Percentiles rank a stretch among this genome's conserved stretches.
phyloP scores from a whole-genome alignment of 2,113 vertebrate species.

The Pitta sordida region DNA sequence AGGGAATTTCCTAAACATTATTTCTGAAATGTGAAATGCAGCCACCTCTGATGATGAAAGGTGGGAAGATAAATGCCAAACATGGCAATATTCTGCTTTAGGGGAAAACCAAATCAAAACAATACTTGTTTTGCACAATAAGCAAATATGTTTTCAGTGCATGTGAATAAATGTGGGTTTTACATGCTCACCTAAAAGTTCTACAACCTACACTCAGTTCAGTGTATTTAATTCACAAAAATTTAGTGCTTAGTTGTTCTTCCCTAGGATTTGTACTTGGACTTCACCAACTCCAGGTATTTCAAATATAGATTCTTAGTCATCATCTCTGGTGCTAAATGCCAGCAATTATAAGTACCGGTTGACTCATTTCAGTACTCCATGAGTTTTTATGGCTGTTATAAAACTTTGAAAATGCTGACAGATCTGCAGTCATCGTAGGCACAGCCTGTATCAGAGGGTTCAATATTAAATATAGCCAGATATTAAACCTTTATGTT shows the following conservation, averaged over 20 bases:
- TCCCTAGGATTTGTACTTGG: not conserved
- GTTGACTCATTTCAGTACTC: slow-evolving; percentile 52
- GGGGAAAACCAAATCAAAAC: not conserved
- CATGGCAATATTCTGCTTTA: not conserved
- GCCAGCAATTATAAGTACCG: slow-evolving; percentile 45
- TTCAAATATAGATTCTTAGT: slow-evolving; percentile 57
- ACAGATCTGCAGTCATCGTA: not conserved
- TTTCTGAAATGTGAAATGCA: not conserved
- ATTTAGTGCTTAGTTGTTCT: not conserved
- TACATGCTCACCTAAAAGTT: not conserved
- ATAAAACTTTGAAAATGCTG: slow-evolving; percentile 50
- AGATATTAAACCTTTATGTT: slow-evolving; percentile 17
- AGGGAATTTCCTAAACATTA: not conserved
- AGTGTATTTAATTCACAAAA: slow-evolving; percentile 12
- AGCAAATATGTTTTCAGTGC: not conserved
- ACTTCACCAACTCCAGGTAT: slow-evolving; percentile 36
- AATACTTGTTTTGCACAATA: not conserved
- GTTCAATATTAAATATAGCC: not conserved
- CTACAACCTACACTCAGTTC: not conserved
- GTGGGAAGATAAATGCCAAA: not conserved
- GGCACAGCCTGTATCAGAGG: not conserved
- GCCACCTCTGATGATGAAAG: not conserved
- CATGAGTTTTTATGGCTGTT: slow-evolving; percentile 27
- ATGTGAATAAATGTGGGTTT: not conserved
- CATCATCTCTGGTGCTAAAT: slow-evolving; percentile 41